phyloP scores from a whole-genome alignment of 2,888 invertebrate species.

The Hyposoter dolosus region DNA sequence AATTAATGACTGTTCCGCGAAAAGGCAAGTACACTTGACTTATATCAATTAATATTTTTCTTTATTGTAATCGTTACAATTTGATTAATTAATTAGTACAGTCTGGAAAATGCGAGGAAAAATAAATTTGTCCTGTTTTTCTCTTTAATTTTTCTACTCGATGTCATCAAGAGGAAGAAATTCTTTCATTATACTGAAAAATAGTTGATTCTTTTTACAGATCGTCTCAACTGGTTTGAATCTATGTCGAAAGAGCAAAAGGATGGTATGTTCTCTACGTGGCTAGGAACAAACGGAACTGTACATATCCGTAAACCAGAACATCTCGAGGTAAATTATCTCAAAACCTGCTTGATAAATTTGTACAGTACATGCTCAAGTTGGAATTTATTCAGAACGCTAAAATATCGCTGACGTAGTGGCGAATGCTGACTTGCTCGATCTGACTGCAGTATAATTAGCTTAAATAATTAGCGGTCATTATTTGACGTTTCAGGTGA shows the following conservation, averaged over 20 bases:
- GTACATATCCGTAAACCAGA: conserved; percentile 75
- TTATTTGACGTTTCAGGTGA: conserved; percentile 73
- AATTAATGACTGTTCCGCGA: conserved; percentile 55
- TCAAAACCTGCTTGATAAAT: not conserved
- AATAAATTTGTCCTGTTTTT: not conserved
- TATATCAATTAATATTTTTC: not conserved
- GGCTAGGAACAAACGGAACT: conserved; percentile 67
- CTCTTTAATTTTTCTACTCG: not conserved
- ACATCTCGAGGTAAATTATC: conserved; percentile 74
- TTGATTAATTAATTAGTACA: not conserved
- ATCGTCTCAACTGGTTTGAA: conserved; percentile 71
- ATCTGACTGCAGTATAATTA: not conserved
- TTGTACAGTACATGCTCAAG: not conserved
- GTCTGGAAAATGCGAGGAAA: not conserved
- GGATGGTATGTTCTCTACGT: conserved; percentile 71
- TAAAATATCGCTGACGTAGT: no score
- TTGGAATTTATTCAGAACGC: not conserved
- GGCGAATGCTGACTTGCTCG: not conserved
- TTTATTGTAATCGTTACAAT: not conserved
- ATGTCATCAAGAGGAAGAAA: not conserved
- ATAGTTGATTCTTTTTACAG: conserved; percentile 60
- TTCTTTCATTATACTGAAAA: not conserved
- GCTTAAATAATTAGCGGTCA: not conserved
- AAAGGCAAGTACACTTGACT: conserved; percentile 68
- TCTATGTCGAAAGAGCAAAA: conserved; percentile 66